Evolutionary conservation across 2,113 vertebrate species (phyloP).

Genomic region (Ramphastos sulfuratus): DNA sequence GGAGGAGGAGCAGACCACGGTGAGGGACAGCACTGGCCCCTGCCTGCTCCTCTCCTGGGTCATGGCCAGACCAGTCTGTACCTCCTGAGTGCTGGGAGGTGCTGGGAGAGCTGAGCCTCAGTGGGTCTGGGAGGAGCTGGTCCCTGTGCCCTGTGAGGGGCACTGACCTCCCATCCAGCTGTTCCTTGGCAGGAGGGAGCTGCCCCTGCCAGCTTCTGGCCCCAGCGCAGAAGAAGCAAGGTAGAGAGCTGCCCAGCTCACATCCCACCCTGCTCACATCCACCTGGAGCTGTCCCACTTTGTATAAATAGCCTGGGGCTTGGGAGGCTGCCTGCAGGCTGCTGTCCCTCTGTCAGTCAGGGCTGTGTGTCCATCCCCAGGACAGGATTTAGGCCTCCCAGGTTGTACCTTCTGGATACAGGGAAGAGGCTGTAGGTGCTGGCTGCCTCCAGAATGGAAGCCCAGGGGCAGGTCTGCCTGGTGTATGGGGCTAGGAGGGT

Average conservation of each 20-base stretch:
- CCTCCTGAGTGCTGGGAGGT: neutral
- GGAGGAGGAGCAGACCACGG: conserved; percentile 96
- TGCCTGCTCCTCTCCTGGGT: neutral
- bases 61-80: fast-evolving
- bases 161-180: fast-evolving
- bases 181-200: neutral
- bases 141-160: fast-evolving
- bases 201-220: neutral
- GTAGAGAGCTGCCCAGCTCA: neutral
- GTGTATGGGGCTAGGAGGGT: neutral
- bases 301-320: conserved; percentile 15
- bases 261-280: neutral
- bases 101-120: neutral
- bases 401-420: neutral
- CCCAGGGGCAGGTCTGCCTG: neutral
- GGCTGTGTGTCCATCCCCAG: neutral
- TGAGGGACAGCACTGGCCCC: conserved; percentile 52
- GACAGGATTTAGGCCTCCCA: neutral
- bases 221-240: neutral
- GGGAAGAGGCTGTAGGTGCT: neutral
- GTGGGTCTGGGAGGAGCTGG: neutral
- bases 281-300: conserved; percentile 42
- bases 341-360: neutral
- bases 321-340: neutral
- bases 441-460: neutral